Conservation (phyloP, 2,113 vertebrate species). For the western clawed frog (Xenopus tropicalis) region DNA sequence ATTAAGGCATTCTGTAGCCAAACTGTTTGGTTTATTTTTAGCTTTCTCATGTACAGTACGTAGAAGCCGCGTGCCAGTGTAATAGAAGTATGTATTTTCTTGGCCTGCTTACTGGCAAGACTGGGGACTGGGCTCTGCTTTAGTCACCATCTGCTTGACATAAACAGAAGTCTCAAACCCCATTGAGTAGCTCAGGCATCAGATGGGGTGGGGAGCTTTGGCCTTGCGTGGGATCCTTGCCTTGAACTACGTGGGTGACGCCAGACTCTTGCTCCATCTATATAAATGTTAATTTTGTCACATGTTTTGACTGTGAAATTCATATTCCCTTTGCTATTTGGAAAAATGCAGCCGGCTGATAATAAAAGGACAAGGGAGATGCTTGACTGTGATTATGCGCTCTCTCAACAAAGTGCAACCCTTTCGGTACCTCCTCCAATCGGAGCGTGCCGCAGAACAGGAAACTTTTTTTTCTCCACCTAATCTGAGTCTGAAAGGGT, state of each 20-base stretch:
- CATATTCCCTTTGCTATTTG: constrained; percentile 4
- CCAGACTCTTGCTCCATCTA: constrained; percentile 21
- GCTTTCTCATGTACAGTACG: constrained; percentile 21
- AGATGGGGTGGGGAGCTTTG: constrained; percentile 10
- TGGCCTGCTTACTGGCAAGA: constrained; percentile 20
- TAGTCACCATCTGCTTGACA: constrained; percentile 30
- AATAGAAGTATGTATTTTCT: constrained; percentile 23
- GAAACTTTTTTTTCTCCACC: background rate
- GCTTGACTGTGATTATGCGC: constrained; percentile 26
- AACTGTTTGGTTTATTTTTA: constrained; percentile 41
- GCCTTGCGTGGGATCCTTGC: constrained; percentile 30
- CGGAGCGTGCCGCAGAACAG: background rate
- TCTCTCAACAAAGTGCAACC: constrained; percentile 19
- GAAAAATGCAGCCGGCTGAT: constrained; percentile 20
- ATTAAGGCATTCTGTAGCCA: constrained; percentile 42
- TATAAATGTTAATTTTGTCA: constrained; percentile 45
- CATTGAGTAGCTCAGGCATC: constrained; percentile 10
- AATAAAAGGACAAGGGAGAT: constrained; percentile 43
- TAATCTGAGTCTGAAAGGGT: constrained; percentile 3
- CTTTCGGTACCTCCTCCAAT: background rate
- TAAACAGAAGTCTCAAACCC: constrained; percentile 36
- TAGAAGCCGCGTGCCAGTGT: background rate
- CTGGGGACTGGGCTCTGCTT: constrained; percentile 34
- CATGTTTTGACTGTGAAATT: constrained; percentile 25
- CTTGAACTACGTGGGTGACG: constrained; percentile 10